A percentile compares a stretch with the other conserved stretches of the same genome.
phyloP scores from a whole-genome alignment of 2,797 vertebrate species.

The Falco naumanni region DNA sequence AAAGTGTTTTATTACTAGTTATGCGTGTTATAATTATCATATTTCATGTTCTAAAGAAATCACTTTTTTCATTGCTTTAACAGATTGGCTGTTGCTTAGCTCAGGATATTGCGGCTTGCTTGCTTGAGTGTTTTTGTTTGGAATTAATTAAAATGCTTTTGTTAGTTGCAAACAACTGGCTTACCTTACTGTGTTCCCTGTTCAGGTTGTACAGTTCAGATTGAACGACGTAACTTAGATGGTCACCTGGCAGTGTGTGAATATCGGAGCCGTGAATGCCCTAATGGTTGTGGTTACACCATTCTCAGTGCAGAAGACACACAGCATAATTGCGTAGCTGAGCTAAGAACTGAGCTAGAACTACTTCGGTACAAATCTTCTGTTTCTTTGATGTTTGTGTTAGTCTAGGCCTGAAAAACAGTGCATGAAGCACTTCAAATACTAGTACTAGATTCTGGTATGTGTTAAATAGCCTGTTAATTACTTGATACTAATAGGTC shows the following conservation, averaged over 20 bases:
- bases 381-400: not conserved
- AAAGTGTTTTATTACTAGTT: not conserved
- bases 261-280: constrained; percentile 84
- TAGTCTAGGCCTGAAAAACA: not conserved
- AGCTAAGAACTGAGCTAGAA: constrained; percentile 87
- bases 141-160: not conserved
- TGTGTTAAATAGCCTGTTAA: not conserved
- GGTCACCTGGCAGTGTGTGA: constrained; percentile 86
- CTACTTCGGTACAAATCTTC: constrained; percentile 81
- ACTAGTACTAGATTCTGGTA: not conserved
- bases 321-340: constrained; percentile 88
- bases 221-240: constrained; percentile 83
- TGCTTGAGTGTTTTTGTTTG: not conserved
- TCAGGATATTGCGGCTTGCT: not conserved
- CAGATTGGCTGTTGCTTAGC: not conserved
- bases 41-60: not conserved
- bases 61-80: not conserved
- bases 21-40: accelerated
- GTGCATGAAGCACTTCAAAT: not conserved
- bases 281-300: constrained; percentile 85
- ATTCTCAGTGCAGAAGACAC: constrained; percentile 80
- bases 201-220: constrained; percentile 84
- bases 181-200: not conserved
- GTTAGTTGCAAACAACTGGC: not conserved
- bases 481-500: not conserved